These are phyloP conservation scores for Artibeus jamaicensis DNA, from an alignment of 2,797 vertebrate genomes.

Conservation along the genomic window DNA sequence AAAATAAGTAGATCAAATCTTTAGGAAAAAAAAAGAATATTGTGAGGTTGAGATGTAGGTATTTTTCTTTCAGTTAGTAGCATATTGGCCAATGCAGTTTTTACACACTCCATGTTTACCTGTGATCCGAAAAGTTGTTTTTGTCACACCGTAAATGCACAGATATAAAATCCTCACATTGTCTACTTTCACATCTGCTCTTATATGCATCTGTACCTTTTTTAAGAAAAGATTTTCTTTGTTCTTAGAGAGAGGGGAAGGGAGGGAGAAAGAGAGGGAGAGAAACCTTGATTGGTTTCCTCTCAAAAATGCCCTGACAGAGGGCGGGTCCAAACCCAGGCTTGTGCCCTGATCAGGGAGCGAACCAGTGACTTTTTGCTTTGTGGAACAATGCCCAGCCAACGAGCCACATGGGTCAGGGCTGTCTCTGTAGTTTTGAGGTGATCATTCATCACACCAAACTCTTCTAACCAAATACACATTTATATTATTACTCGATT, in stretches of 20 bases:
- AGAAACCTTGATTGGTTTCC: too few species aligned
- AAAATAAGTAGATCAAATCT: not conserved
- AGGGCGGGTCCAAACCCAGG: too few species aligned
- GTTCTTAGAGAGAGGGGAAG: too few species aligned
- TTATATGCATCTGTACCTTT: not conserved
- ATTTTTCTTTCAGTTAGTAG: not conserved
- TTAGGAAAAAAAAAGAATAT: not conserved
- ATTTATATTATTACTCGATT: not conserved
- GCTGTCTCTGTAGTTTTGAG: not conserved
- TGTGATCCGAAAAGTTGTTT: not conserved
- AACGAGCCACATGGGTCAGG: too few species aligned
- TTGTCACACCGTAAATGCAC: not conserved
- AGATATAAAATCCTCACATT: not conserved
- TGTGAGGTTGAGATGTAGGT: not conserved
- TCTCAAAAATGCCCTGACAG: too few species aligned
- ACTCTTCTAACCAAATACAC: not conserved
- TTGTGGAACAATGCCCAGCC: too few species aligned
- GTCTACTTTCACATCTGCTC: not conserved
- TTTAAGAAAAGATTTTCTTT: too few species aligned
- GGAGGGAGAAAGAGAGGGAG: too few species aligned
- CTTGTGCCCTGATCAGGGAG: too few species aligned
- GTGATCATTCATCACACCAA: not conserved
- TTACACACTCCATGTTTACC: not conserved
- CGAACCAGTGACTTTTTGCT: too few species aligned
- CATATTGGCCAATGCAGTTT: not conserved